These are phyloP conservation scores for Rutpela maculata DNA, from an alignment of 2,888 invertebrate species.

Conservation along the genomic window DNA sequence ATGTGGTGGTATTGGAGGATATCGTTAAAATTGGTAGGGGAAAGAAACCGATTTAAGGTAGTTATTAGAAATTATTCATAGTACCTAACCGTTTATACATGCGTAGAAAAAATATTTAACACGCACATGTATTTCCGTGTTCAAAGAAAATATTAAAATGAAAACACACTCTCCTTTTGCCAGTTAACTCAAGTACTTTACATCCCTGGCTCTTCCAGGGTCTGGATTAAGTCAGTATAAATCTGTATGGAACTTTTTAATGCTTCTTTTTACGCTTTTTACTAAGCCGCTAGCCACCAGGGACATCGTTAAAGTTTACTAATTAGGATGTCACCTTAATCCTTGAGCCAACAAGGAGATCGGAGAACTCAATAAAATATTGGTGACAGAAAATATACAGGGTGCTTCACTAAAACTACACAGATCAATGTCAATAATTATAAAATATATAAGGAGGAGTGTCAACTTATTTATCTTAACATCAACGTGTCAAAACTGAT, in stretches of 20 bases:
- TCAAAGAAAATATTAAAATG: not conserved
- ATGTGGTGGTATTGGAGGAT: too few species aligned
- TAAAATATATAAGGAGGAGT: too few species aligned
- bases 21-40: too few species aligned
- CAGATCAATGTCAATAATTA: too few species aligned
- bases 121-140: not conserved
- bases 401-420: too few species aligned
- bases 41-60: too few species aligned
- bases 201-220: slow-evolving; percentile 18
- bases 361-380: slow-evolving; percentile 52
- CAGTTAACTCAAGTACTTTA: slow-evolving; percentile 13
- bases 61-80: too few species aligned
- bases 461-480: too few species aligned
- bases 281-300: slow-evolving; percentile 52
- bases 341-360: slow-evolving; percentile 52
- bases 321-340: slow-evolving; percentile 65
- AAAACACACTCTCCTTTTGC: slow-evolving; percentile 13
- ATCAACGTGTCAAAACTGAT: too few species aligned
- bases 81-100: too few species aligned
- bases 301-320: slow-evolving; percentile 66
- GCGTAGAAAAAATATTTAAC: too few species aligned
- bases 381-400: slow-evolving; percentile 32
- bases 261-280: slow-evolving; percentile 50
- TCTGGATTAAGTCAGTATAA: slow-evolving; percentile 45
- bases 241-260: slow-evolving; percentile 51